Conservation (phyloP, 2,888 invertebrate species). For the Glomeris marginata region DNA sequence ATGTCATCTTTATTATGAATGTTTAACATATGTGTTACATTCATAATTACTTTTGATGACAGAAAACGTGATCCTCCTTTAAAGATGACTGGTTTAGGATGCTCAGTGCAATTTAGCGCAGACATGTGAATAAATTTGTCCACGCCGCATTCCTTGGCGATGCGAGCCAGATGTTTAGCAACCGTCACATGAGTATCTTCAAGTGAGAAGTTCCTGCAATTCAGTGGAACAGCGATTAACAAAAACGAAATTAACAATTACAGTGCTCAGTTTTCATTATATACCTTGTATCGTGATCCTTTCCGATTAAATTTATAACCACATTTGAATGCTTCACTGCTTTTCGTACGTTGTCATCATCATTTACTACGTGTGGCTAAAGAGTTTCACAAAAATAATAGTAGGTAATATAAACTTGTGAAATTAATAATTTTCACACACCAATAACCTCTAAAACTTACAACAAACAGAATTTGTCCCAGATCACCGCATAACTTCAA, state of each 20-base stretch:
- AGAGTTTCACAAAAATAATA: slow-evolving; percentile 7
- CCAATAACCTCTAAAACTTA: slow-evolving; percentile 20
- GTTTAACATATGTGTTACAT: slow-evolving; percentile 1
- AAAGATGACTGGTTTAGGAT: slow-evolving; percentile 50
- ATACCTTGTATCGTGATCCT: slow-evolving; percentile 80
- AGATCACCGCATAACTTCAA: slow-evolving; percentile 82
- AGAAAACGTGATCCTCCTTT: slow-evolving; percentile 61
- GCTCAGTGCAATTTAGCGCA: slow-evolving; percentile 57
- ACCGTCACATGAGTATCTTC: slow-evolving; percentile 77
- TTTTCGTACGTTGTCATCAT: slow-evolving; percentile 70
- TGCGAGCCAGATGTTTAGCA: slow-evolving; percentile 62
- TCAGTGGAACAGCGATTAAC: too few species aligned
- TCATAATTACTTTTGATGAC: slow-evolving; percentile 49
- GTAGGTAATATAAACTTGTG: not conserved
- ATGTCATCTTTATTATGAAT: not conserved
- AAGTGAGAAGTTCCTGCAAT: slow-evolving; percentile 53
- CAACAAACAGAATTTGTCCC: slow-evolving; percentile 73
- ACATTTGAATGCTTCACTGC: slow-evolving; percentile 90
- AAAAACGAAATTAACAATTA: slow-evolving; percentile 42
- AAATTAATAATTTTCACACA: not conserved
- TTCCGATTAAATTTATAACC: slow-evolving; percentile 85
- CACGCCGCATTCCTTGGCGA: slow-evolving; percentile 61
- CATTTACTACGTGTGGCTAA: slow-evolving; percentile 63
- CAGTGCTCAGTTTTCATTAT: slow-evolving; percentile 82
- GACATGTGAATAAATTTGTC: slow-evolving; percentile 86